Percentiles rank a stretch among this genome's conserved stretches.
Evolutionary conservation across 1,140 invertebrate genomes (phyloP).

Genomic region (Paraescarpia echinospica): DNA sequence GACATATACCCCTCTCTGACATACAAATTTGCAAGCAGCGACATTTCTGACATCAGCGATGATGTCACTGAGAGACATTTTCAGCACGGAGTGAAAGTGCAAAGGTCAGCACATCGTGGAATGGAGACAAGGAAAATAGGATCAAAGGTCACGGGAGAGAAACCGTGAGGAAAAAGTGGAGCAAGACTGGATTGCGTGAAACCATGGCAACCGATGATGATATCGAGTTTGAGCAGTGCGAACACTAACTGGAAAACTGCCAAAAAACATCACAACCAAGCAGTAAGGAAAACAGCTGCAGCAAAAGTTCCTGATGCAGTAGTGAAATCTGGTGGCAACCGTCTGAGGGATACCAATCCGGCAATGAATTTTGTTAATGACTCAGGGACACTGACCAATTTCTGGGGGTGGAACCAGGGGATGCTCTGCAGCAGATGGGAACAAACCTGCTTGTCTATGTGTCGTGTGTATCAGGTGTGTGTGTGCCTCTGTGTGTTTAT

Average conservation of each 20-base stretch:
- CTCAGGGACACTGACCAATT: slow-evolving; percentile 26
- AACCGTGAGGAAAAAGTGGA: background rate
- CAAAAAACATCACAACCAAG: background rate
- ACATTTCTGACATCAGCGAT: slow-evolving; percentile 2
- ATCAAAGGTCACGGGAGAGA: background rate
- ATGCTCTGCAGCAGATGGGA: slow-evolving; percentile 17
- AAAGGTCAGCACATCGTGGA: background rate
- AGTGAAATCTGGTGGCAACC: background rate
- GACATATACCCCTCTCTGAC: background rate
- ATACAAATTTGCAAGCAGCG: slow-evolving; percentile 13
- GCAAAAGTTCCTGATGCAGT: background rate
- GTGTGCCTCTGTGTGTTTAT: too few relatives aligned
- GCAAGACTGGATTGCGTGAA: background rate
- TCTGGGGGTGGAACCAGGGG: slow-evolving; percentile 22
- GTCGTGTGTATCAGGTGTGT: too few relatives aligned
- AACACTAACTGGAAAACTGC: background rate
- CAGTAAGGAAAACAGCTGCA: background rate
- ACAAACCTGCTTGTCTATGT: too few relatives aligned
- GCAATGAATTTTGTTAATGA: slow-evolving; percentile 27
- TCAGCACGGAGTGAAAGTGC: background rate
- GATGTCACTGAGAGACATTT: background rate
- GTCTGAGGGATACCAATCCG: background rate
- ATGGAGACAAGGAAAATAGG: background rate
- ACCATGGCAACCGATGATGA: background rate
- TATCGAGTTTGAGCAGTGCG: background rate